phyloP scores from a whole-genome alignment of 2,888 invertebrate genomes.

The Sinodicranocentrus sp. region DNA sequence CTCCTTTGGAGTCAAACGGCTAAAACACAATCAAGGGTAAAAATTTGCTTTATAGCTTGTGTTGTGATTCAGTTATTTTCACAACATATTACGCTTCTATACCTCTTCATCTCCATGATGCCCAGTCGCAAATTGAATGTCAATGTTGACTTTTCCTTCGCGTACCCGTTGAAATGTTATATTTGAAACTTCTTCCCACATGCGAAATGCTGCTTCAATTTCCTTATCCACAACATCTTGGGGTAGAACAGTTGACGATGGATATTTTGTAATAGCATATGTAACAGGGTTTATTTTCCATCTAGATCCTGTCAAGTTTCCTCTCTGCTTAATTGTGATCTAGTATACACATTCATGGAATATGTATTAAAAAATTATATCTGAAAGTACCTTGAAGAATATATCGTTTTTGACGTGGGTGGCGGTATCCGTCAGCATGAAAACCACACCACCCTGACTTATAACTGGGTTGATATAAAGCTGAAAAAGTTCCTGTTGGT shows the following conservation, averaged over 20 bases:
- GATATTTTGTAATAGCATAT: constrained; percentile 94
- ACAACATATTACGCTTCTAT: too few relatives aligned
- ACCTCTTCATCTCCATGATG: constrained; percentile 88
- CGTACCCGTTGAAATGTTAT: constrained; percentile 83
- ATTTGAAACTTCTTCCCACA: constrained; percentile 93
- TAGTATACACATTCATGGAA: too few relatives aligned
- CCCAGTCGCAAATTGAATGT: constrained; percentile 88
- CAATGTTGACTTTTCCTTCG: constrained; percentile 85
- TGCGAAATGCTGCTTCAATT: constrained; percentile 89
- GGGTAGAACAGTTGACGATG: constrained; percentile 84
- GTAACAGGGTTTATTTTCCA: constrained; percentile 95
- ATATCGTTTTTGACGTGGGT: constrained; percentile 35
- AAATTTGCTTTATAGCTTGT: too few relatives aligned
- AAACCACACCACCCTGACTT: not conserved
- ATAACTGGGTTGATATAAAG: too few relatives aligned
- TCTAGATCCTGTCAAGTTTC: constrained; percentile 85
- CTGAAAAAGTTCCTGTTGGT: too few relatives aligned
- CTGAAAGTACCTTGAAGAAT: constrained; percentile 41
- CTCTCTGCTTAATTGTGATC: too few relatives aligned
- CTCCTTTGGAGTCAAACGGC: constrained; percentile 96
- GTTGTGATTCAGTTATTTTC: too few relatives aligned
- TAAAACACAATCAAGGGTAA: too few relatives aligned
- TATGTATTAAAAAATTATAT: constrained; percentile 10
- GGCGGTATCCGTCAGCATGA: not conserved
- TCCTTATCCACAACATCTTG: constrained; percentile 84